These are phyloP conservation scores for Rhabdophis nuchalis DNA, from an alignment of 2,797 vertebrate species.

Conservation along the genomic window DNA sequence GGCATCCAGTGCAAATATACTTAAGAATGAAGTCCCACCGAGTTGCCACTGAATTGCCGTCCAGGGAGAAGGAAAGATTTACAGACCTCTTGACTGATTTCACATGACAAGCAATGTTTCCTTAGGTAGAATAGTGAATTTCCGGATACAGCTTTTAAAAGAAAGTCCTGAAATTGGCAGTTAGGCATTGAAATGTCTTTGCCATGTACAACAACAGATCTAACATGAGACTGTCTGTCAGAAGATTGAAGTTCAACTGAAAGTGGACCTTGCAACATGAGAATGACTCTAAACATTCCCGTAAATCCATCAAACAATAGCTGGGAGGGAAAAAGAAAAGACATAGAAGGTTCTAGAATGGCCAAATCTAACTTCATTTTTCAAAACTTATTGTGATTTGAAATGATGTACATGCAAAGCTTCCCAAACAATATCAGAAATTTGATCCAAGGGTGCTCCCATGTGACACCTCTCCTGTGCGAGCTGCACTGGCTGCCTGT, in stretches of 20 bases:
- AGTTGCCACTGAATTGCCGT: background rate
- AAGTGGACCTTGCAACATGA: background rate
- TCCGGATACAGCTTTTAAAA: background rate
- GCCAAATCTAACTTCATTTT: background rate
- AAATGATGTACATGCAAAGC: background rate
- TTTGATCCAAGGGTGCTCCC: too few relatives aligned
- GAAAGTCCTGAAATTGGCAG: background rate
- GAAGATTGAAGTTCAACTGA: background rate
- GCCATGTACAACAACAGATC: background rate
- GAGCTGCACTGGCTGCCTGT: too few relatives aligned
- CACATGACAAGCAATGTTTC: background rate
- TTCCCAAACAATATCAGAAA: background rate
- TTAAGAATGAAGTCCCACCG: background rate
- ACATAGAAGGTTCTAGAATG: background rate
- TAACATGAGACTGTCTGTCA: background rate
- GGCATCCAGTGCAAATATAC: background rate
- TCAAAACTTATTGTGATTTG: background rate
- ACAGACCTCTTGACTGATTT: background rate
- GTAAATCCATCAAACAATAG: background rate
- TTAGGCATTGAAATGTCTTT: background rate
- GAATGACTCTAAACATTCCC: background rate
- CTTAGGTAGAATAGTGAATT: background rate
- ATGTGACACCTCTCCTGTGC: too few relatives aligned
- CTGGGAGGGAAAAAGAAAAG: background rate
- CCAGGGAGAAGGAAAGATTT: background rate